A percentile compares a stretch with the other conserved stretches of the same genome.
These are phyloP conservation scores for Bryconaethiops microstoma DNA, from an alignment of 2,797 vertebrate species.

Conservation along the genomic window DNA sequence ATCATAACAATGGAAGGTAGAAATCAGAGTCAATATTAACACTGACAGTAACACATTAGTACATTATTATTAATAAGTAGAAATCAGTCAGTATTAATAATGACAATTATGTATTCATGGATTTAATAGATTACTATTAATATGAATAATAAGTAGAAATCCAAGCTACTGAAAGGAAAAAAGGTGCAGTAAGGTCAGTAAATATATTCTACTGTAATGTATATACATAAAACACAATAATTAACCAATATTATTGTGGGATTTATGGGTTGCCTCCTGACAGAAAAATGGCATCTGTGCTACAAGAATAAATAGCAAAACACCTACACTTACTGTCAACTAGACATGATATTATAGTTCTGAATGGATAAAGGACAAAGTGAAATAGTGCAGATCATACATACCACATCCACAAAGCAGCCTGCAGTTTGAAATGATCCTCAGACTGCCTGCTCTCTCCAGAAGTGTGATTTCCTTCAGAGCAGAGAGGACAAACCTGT, in stretches of 20 bases:
- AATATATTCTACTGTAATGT: background rate
- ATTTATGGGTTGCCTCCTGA: background rate
- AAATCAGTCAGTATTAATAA: too few relatives aligned
- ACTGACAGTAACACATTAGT: too few relatives aligned
- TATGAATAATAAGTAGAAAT: background rate
- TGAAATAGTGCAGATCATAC: background rate
- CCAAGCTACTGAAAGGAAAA: background rate
- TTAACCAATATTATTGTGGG: background rate
- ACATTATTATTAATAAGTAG: too few relatives aligned
- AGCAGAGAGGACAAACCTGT: conserved; percentile 22
- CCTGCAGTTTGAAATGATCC: background rate
- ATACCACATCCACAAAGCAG: conserved; percentile 27
- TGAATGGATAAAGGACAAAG: background rate
- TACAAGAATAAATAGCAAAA: background rate
- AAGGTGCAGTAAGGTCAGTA: background rate
- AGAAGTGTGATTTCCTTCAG: background rate
- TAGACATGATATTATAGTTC: too few relatives aligned
- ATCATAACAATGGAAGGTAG: too few relatives aligned
- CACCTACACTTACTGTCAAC: background rate
- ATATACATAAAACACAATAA: background rate
- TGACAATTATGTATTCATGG: too few relatives aligned
- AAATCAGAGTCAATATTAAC: too few relatives aligned
- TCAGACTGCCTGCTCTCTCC: background rate
- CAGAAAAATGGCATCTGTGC: background rate
- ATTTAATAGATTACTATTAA: background rate